phyloP scores from a whole-genome alignment of 2,797 vertebrate species.

The Parotocinclus haroldoi region DNA sequence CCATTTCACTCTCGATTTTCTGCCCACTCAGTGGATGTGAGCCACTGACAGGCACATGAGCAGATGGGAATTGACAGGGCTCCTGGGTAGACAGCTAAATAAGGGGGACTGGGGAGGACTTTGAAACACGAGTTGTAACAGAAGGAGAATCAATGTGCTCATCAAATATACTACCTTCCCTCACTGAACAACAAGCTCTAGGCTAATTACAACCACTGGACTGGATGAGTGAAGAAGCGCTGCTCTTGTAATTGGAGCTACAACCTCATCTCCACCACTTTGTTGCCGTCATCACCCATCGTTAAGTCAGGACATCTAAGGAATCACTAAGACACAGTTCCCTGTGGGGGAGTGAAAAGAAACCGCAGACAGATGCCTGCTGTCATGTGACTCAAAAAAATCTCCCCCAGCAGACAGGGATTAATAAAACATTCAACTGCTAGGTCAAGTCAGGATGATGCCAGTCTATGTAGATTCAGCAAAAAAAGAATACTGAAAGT shows the following conservation, averaged over 20 bases:
- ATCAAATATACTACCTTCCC: conserved; percentile 60
- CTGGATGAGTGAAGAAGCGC: conserved; percentile 55
- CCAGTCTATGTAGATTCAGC: conserved; percentile 23
- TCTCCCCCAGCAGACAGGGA: not conserved
- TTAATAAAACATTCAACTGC: conserved; percentile 15
- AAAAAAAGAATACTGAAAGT: conserved; percentile 4
- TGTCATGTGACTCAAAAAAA: conserved; percentile 35
- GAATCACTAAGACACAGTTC: conserved; percentile 12
- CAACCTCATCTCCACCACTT: conserved; percentile 5
- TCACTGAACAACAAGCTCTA: conserved; percentile 49
- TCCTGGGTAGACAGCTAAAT: conserved; percentile 72
- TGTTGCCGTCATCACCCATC: not conserved
- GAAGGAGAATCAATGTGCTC: conserved; percentile 70
- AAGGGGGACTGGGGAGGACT: conserved; percentile 69
- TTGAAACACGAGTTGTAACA: conserved; percentile 67
- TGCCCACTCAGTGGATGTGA: conserved; percentile 61
- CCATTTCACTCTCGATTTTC: conserved; percentile 32
- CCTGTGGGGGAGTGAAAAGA: conserved; percentile 19
- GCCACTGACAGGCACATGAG: conserved; percentile 70
- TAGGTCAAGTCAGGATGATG: conserved; percentile 14
- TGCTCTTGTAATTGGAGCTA: conserved; percentile 23
- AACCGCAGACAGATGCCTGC: conserved; percentile 22
- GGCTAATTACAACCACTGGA: conserved; percentile 54
- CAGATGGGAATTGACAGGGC: conserved; percentile 72
- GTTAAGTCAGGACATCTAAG: conserved; percentile 14